These are phyloP conservation scores for Alloscopus bannaensis DNA, from an alignment of 2,888 invertebrate species.

Conservation along the genomic window DNA sequence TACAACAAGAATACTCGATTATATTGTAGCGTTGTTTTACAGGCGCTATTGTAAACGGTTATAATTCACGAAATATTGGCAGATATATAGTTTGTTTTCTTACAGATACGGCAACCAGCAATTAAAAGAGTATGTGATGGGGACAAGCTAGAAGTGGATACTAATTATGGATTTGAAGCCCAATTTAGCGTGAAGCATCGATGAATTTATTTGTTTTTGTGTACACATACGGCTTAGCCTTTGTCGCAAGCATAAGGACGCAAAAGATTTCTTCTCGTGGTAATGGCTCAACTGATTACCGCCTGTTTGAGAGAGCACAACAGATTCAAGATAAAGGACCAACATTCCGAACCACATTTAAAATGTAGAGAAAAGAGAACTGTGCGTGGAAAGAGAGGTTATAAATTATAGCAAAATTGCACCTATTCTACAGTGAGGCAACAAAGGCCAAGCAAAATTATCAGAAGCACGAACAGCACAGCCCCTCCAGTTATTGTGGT, in stretches of 20 bases:
- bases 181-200: conserved; percentile 24
- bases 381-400: conserved; percentile 16
- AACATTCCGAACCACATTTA: too few relatives aligned
- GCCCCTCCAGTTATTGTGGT: conserved; percentile 9
- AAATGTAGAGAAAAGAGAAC: conserved; percentile 11
- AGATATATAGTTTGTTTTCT: too few relatives aligned
- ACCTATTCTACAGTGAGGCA: neutral
- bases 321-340: conserved; percentile 2
- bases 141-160: neutral
- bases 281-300: too few relatives aligned
- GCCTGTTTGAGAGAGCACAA: too few relatives aligned
- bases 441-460: conserved; percentile 12
- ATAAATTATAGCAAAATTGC: conserved; percentile 30
- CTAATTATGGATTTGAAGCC: conserved; percentile 24
- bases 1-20: too few relatives aligned
- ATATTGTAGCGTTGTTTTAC: too few relatives aligned
- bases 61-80: too few relatives aligned
- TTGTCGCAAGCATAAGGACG: neutral
- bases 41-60: too few relatives aligned
- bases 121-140: too few relatives aligned
- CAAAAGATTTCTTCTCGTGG: conserved; percentile 7
- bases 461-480: conserved; percentile 7
- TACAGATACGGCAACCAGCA: too few relatives aligned
- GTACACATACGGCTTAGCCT: neutral
- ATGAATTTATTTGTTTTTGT: conserved; percentile 11